Percentiles rank a stretch among this genome's conserved stretches.
These are phyloP conservation scores for Tursiops truncatus DNA, from an alignment of 2,113 vertebrate genomes.

Conservation along the genomic window DNA sequence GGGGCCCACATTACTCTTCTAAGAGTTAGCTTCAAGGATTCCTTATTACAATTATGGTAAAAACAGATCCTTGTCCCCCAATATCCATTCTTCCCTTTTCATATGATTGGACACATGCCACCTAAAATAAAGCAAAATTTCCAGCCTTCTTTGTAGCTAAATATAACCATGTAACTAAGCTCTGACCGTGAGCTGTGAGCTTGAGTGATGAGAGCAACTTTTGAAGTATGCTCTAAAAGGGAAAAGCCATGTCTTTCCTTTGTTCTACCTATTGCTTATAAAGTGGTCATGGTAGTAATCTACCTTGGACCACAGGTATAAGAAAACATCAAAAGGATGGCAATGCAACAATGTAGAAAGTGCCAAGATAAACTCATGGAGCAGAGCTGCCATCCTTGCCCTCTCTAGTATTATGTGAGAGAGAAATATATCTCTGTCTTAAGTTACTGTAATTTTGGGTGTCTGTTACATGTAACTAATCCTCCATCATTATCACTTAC, in stretches of 20 bases:
- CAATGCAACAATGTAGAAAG: neutral
- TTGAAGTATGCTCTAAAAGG: neutral
- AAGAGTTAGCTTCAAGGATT: conserved; percentile 24
- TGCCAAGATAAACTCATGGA: neutral
- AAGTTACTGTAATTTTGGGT: neutral
- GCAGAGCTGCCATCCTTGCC: neutral
- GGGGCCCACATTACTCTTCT: neutral
- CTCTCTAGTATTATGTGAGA: neutral
- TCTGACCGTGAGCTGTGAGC: neutral
- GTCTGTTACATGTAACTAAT: neutral
- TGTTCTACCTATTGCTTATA: neutral
- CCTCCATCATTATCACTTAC: neutral
- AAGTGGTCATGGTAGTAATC: neutral
- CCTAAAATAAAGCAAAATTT: neutral
- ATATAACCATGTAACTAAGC: neutral
- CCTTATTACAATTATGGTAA: neutral
- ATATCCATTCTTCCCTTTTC: neutral
- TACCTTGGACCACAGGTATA: neutral
- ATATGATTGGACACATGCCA: neutral
- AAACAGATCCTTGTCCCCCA: neutral
- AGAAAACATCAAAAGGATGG: neutral
- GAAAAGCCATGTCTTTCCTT: neutral
- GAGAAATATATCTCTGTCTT: neutral
- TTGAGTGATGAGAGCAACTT: neutral
- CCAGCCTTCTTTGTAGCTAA: neutral